phyloP scores from a whole-genome alignment of 2,888 invertebrate species.

The Nowickia ferox region DNA sequence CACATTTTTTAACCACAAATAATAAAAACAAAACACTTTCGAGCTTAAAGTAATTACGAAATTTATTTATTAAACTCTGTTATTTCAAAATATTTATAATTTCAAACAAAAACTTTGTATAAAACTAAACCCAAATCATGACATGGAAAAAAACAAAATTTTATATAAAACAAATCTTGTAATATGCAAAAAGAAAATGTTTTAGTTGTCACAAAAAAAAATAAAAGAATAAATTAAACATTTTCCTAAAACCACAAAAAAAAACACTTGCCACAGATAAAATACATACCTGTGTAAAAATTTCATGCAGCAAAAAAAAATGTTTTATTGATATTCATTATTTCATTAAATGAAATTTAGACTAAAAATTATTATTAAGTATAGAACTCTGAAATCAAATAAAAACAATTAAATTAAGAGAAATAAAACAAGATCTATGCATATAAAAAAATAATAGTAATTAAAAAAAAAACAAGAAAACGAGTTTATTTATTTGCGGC shows the following conservation, averaged over 20 bases:
- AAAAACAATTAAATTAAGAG: slow-evolving; percentile 49
- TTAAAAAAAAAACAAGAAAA: slow-evolving; percentile 21
- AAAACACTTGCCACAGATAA: slow-evolving; percentile 43
- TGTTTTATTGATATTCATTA: slow-evolving; percentile 63
- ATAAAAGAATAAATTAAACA: slow-evolving; percentile 16
- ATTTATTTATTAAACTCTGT: slow-evolving; percentile 5
- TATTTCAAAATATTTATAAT: background rate
- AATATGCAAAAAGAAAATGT: background rate
- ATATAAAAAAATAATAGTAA: slow-evolving; percentile 61
- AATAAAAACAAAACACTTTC: slow-evolving; percentile 48
- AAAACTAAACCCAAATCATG: slow-evolving; percentile 37
- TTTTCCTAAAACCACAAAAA: background rate
- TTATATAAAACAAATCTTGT: background rate
- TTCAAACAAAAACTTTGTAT: slow-evolving; percentile 40
- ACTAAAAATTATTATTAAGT: slow-evolving; percentile 52
- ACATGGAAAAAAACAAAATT: slow-evolving; percentile 25
- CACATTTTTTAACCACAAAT: too few relatives aligned
- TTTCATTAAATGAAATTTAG: slow-evolving; percentile 61
- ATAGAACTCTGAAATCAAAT: slow-evolving; percentile 36
- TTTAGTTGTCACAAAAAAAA: slow-evolving; percentile 7
- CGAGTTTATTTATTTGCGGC: slow-evolving; percentile 72
- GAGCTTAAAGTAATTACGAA: slow-evolving; percentile 59
- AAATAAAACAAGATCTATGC: slow-evolving; percentile 60
- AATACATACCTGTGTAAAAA: slow-evolving; percentile 71
- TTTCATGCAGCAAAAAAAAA: slow-evolving; percentile 69